Base-by-base conservation (phyloP, 2,888 invertebrate species). In the Tipula confusa region DNA sequence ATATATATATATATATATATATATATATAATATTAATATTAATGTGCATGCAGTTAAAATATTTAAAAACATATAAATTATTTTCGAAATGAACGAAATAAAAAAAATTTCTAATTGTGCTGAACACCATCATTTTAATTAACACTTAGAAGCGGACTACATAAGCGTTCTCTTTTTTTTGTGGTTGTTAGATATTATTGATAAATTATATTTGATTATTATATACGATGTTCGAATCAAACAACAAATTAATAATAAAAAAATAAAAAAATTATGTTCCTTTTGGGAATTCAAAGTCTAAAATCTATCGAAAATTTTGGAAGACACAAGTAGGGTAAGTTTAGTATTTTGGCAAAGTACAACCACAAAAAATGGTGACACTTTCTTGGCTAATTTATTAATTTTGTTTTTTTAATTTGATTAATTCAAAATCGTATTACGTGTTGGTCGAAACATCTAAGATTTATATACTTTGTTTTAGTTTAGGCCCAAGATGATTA, bases 31-130 rank as follows among this genome's bases (percentile, higher is more conserved):
- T n/a, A n/a, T 33, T 33, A 33, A 33, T 9, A 33, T 9, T 33
- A 64, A 64, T 64, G 64, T 64, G 64, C 64, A 64, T 64, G 64
- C 64, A 64, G 24, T 64, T 64, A 64, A 64, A 64, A 24, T n/a
- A n/a, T n/a, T 64, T 64, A 24, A 64, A 64, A 64, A 64, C 64
- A 64, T 64, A 33, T 1, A 64, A 64, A 43, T 43, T 43, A 43
- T 1, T 36, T 43, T n/a, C 43, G n/a, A n/a, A n/a, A n/a, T 43
- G 3, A 43, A 43, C 43, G 31, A 38, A 43, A 43, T 15, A n/a
- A 43, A 15, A 36, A 36, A 36, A 43, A 43, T 64, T 64, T 64
- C 24, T 18, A 64, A 11, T 64, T 64, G 24, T 18, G 24, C 24
- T 64, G 64, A 64, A 9, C 64, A 64, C 24, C 64, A 64, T 9